Percentiles rank a stretch among this genome's conserved stretches.
phyloP scores from a whole-genome alignment of 1,140 invertebrate species.

The Oncopodura yosiiana region DNA sequence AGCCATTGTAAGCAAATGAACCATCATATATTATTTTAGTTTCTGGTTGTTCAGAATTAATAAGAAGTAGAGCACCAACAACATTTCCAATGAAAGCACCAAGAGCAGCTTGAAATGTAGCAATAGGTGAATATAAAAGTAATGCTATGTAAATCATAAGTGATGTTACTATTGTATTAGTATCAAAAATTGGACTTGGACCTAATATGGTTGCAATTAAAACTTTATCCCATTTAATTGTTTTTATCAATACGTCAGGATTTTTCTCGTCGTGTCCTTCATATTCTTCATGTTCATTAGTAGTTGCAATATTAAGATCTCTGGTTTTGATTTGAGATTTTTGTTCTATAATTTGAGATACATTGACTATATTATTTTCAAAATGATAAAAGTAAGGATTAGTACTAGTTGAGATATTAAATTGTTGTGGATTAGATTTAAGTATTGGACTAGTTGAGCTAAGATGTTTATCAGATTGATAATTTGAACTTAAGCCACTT shows the following conservation, averaged over 20 bases:
- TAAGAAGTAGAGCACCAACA: slow-evolving; percentile 5
- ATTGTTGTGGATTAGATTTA: too few relatives aligned
- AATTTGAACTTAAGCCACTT: not conserved
- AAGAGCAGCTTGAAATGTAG: not conserved
- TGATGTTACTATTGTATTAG: not conserved
- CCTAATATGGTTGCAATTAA: slow-evolving; percentile 8
- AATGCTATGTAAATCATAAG: slow-evolving; percentile 3
- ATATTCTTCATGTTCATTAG: too few relatives aligned
- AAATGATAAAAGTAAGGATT: too few relatives aligned
- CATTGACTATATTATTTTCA: too few relatives aligned
- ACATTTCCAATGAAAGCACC: slow-evolving; percentile 20
- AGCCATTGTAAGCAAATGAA: slow-evolving; percentile 21
- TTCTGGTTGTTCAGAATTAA: not conserved
- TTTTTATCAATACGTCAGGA: not conserved
- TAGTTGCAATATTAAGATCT: not conserved
- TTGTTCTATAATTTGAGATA: too few relatives aligned
- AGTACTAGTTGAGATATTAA: too few relatives aligned
- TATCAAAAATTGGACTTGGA: slow-evolving; percentile 11
- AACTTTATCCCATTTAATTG: slow-evolving; percentile 1
- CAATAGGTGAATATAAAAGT: slow-evolving; percentile 23
- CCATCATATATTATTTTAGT: slow-evolving; percentile 19
- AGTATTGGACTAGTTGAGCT: too few relatives aligned
- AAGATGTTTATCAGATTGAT: too few relatives aligned
- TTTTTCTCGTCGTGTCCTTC: too few relatives aligned
- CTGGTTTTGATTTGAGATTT: too few relatives aligned